Conservation (phyloP, 2,113 vertebrate species). For the Eurystomus gularis region DNA sequence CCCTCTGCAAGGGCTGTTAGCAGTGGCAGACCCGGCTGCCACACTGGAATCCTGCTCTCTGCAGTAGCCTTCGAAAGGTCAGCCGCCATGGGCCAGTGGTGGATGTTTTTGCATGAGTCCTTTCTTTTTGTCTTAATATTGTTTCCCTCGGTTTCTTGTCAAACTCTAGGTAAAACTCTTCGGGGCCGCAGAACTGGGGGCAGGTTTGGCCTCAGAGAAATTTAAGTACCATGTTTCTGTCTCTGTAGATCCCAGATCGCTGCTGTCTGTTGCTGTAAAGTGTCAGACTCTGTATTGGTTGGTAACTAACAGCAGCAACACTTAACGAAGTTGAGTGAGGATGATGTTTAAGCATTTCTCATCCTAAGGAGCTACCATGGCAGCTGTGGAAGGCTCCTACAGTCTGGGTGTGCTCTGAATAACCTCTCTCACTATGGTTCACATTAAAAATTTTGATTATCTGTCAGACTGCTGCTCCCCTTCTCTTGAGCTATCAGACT, state of each 20-base stretch:
- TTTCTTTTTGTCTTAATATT: neutral
- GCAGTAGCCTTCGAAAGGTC: neutral
- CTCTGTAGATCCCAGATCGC: neutral
- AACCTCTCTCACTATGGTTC: conserved; percentile 63
- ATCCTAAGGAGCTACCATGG: conserved; percentile 33
- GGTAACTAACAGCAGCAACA: conserved; percentile 36
- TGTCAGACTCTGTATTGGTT: neutral
- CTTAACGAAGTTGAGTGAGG: conserved; percentile 45
- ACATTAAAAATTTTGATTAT: conserved; percentile 69
- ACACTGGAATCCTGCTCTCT: neutral
- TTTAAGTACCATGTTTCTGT: neutral
- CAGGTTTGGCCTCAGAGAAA: neutral
- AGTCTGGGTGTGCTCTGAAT: conserved; percentile 43
- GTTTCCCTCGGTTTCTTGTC: neutral
- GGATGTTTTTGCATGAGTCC: neutral
- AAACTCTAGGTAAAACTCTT: neutral
- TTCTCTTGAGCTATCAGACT: conserved; percentile 57
- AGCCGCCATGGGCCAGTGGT: fast-evolving
- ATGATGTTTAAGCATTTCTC: conserved; percentile 59
- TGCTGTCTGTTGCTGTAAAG: neutral
- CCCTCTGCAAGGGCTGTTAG: neutral
- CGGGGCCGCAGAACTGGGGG: neutral
- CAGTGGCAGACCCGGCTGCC: neutral
- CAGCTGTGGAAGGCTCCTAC: conserved; percentile 39
- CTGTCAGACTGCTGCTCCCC: conserved; percentile 61